Evolutionary conservation across 2,888 invertebrate species (phyloP).

Genomic region (Polyommatus iphigenia): DNA sequence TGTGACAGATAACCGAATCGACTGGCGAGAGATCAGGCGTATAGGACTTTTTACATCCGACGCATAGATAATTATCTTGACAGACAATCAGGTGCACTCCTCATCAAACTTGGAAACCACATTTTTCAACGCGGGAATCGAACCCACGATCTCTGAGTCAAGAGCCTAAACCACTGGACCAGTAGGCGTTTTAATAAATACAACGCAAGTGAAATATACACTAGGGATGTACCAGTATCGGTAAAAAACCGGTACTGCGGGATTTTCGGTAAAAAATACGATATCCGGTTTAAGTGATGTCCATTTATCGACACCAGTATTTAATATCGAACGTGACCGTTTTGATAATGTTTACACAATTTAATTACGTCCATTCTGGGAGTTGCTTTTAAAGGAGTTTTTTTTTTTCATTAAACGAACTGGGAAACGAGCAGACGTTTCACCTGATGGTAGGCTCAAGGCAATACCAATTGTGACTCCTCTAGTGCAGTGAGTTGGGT

Average conservation of each 20-base stretch:
- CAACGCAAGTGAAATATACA: not conserved
- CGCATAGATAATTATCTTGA: too few relatives aligned
- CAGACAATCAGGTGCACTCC: too few relatives aligned
- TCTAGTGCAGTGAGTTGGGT: too few relatives aligned
- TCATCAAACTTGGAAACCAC: too few relatives aligned
- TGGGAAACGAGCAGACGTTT: not conserved
- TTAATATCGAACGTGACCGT: conserved; percentile 4
- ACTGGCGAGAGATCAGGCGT: too few relatives aligned
- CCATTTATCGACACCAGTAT: not conserved
- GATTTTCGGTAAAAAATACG: not conserved
- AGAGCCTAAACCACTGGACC: too few relatives aligned
- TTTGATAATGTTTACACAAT: not conserved
- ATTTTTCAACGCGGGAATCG: too few relatives aligned
- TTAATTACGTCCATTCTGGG: not conserved
- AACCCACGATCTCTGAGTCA: too few relatives aligned
- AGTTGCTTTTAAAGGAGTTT: not conserved
- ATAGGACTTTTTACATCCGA: too few relatives aligned
- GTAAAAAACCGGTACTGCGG: not conserved
- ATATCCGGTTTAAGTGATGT: not conserved
- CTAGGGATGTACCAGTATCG: not conserved
- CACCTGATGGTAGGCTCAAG: not conserved
- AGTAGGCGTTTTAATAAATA: too few relatives aligned
- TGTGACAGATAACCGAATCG: too few relatives aligned
- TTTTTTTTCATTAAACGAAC: not conserved
- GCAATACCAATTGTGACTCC: not conserved